Conservation (phyloP, 2,113 vertebrate species). For the Camelus dromedarius region DNA sequence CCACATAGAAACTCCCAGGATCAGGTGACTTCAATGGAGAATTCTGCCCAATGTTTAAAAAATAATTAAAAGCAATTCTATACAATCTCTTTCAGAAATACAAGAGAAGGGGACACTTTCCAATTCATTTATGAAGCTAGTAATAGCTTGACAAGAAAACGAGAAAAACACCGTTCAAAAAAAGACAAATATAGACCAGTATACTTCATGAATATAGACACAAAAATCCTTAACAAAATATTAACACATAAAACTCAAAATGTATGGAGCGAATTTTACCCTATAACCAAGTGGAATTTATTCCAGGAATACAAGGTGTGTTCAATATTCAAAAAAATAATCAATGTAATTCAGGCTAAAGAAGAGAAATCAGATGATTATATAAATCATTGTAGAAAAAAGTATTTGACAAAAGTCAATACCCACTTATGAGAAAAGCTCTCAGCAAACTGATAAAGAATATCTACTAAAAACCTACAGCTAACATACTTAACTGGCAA, state of each 20-base stretch:
- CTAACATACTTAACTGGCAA: background rate
- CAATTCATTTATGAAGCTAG: background rate
- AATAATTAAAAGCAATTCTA: background rate
- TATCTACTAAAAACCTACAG: background rate
- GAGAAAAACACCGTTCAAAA: background rate
- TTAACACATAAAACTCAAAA: background rate
- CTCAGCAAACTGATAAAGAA: background rate
- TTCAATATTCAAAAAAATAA: background rate
- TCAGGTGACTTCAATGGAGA: background rate
- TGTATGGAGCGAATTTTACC: background rate
- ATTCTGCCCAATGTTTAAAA: background rate
- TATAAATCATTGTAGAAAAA: background rate
- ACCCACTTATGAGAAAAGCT: background rate
- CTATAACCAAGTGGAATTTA: background rate
- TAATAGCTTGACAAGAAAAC: background rate
- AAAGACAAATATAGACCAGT: background rate
- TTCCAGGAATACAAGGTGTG: background rate
- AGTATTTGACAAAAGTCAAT: background rate
- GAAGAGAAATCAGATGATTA: background rate
- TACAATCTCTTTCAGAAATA: background rate
- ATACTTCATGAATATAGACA: background rate
- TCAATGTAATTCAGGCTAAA: background rate
- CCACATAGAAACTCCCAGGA: background rate
- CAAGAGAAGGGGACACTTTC: background rate
- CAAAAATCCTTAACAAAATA: conserved; percentile 21